Conservation (phyloP, 1,140 invertebrate genomes). For the Drosophila orena region DNA sequence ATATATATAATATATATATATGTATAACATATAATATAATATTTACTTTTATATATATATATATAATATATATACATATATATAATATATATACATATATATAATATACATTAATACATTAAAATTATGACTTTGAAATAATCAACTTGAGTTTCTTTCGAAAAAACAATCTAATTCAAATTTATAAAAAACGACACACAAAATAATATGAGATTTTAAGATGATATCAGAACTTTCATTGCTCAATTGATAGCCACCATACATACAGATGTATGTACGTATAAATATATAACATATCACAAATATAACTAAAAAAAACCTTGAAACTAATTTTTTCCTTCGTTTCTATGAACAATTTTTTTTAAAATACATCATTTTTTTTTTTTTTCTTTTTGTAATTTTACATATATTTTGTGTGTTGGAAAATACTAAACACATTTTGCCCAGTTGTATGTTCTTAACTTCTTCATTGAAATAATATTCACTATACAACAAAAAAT, state of each 20-base stretch:
- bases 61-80: too few species aligned
- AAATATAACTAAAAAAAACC: conserved; percentile 9
- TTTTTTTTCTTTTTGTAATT: background rate
- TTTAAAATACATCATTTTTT: background rate
- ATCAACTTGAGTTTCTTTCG: too few species aligned
- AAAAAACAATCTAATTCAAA: too few species aligned
- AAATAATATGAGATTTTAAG: conserved; percentile 4
- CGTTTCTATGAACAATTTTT: background rate
- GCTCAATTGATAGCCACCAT: conserved; percentile 25
- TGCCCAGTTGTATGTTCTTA: background rate
- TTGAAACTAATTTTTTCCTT: background rate
- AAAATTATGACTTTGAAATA: too few species aligned
- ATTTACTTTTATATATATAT: too few species aligned
- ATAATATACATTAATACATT: background rate
- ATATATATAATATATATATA: too few species aligned
- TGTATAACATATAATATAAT: too few species aligned
- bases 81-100: background rate
- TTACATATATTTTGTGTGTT: conserved; percentile 3
- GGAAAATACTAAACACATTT: background rate
- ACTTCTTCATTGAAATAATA: background rate
- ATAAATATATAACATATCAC: conserved; percentile 38
- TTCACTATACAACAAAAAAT: background rate
- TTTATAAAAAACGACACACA: background rate
- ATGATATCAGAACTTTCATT: conserved; percentile 1
- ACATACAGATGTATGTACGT: conserved; percentile 16